Conservation (phyloP, 2,797 vertebrate species). For the Poeciliopsis gracilis region DNA sequence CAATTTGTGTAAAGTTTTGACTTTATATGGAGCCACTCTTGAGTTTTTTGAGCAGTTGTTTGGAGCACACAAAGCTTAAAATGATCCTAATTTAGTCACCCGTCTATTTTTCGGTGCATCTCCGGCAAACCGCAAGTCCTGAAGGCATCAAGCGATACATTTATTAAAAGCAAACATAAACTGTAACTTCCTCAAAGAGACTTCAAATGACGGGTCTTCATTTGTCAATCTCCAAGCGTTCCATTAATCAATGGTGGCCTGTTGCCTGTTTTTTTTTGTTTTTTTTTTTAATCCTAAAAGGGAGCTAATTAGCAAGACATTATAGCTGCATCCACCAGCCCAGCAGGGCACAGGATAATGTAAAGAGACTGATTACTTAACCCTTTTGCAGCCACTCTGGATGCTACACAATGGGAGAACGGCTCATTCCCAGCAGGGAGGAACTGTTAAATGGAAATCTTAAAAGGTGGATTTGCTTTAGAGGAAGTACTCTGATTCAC, state of each 20-base stretch:
- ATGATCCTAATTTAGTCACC: not conserved
- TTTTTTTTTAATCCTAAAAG: slow-evolving; percentile 55
- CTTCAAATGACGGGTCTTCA: slow-evolving; percentile 50
- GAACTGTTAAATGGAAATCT: slow-evolving; percentile 23
- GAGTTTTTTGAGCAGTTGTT: not conserved
- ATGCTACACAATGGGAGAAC: slow-evolving; percentile 52
- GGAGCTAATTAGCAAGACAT: slow-evolving; percentile 80
- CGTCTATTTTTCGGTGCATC: slow-evolving; percentile 9
- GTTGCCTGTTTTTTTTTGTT: slow-evolving; percentile 61
- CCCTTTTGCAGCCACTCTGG: slow-evolving; percentile 57
- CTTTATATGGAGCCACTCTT: not conserved
- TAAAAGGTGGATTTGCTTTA: slow-evolving; percentile 20
- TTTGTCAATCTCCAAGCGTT: slow-evolving; percentile 63
- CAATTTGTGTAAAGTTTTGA: not conserved
- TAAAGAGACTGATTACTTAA: slow-evolving; percentile 75
- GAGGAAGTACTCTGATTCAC: slow-evolving; percentile 15
- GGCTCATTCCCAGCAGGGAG: slow-evolving; percentile 53
- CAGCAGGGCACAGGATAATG: slow-evolving; percentile 71
- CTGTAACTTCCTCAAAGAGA: slow-evolving; percentile 65
- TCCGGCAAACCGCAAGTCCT: slow-evolving; percentile 53
- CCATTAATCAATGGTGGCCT: slow-evolving; percentile 60
- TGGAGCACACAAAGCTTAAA: not conserved
- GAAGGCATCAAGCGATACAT: slow-evolving; percentile 50
- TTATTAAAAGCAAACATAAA: slow-evolving; percentile 56
- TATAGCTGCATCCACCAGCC: slow-evolving; percentile 64